phyloP scores from a whole-genome alignment of 2,888 invertebrate genomes.

The Drosophila colorata region DNA sequence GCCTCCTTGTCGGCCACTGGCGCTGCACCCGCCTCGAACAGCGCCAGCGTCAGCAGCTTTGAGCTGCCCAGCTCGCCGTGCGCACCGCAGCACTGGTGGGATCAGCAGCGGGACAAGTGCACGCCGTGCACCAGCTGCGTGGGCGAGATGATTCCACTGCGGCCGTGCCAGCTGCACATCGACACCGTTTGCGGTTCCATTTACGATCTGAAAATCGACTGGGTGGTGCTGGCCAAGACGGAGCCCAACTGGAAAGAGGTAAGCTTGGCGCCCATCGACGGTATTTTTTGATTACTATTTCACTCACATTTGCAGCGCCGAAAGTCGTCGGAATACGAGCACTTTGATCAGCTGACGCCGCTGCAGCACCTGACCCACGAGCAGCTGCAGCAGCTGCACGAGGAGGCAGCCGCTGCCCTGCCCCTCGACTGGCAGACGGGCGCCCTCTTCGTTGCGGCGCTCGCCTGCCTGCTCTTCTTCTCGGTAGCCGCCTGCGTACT shows the following conservation, averaged over 20 bases:
- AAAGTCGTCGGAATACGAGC: conserved; percentile 81
- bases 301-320: conserved; percentile 76
- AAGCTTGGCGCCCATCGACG: too few relatives aligned
- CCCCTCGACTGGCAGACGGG: conserved; percentile 90
- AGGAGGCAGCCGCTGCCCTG: conserved; percentile 83
- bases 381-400: conserved; percentile 81
- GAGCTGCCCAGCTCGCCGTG: conserved; percentile 79
- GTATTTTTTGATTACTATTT: too few relatives aligned
- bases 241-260: conserved; percentile 85
- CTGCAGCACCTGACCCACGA: conserved; percentile 81
- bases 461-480: conserved; percentile 92
- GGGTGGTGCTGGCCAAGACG: conserved; percentile 86
- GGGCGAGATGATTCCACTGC: conserved; percentile 88
- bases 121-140: conserved; percentile 90
- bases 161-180: conserved; percentile 91
- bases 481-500: conserved; percentile 91
- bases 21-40: conserved; percentile 1
- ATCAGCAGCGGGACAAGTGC: conserved; percentile 88
- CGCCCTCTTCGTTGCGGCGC: conserved; percentile 90
- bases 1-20: conserved; percentile 38
- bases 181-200: conserved; percentile 91
- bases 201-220: conserved; percentile 88
- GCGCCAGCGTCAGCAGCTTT: conserved; percentile 8
- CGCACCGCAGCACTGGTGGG: conserved; percentile 90
- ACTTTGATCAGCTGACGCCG: conserved; percentile 50